Conservation (phyloP, 2,113 vertebrate species). For the Phycodurus eques region DNA sequence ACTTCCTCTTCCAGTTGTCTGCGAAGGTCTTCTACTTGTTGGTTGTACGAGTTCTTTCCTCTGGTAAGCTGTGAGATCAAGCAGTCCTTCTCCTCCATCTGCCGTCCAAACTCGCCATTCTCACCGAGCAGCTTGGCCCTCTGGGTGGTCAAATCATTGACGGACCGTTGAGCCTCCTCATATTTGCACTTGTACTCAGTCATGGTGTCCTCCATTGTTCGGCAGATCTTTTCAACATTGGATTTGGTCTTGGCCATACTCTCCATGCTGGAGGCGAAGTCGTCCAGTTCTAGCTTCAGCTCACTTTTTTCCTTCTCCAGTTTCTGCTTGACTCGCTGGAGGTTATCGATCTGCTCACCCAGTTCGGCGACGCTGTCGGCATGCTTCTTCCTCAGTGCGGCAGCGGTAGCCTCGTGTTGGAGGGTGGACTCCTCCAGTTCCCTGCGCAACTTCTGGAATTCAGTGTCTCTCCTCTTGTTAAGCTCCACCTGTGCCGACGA, state of each 20-base stretch:
- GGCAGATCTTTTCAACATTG: conserved; percentile 84
- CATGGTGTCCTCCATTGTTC: conserved; percentile 85
- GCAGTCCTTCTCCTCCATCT: conserved; percentile 87
- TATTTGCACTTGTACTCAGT: conserved; percentile 81
- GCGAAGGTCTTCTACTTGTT: conserved; percentile 87
- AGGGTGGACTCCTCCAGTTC: conserved; percentile 89
- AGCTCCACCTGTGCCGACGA: conserved; percentile 71
- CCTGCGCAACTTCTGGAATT: conserved; percentile 87
- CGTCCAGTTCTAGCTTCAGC: conserved; percentile 85
- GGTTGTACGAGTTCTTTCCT: conserved; percentile 84
- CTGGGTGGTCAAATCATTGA: conserved; percentile 80
- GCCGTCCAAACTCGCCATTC: conserved; percentile 83
- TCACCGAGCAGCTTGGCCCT: conserved; percentile 85
- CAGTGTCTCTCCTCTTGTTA: conserved; percentile 84
- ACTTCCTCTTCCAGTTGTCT: conserved; percentile 89
- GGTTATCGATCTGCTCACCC: conserved; percentile 67
- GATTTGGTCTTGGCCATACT: conserved; percentile 80
- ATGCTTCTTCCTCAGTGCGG: conserved; percentile 85
- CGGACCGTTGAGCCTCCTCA: conserved; percentile 79
- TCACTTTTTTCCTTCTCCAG: conserved; percentile 91
- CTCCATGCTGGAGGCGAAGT: conserved; percentile 85
- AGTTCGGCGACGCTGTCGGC: conserved; percentile 70
- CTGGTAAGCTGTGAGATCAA: conserved; percentile 83
- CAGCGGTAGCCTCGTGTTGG: conserved; percentile 82
- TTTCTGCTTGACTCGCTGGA: conserved; percentile 89